Base-by-base conservation (phyloP, 2,888 invertebrate species). In the Asteroscopus sphinx region DNA sequence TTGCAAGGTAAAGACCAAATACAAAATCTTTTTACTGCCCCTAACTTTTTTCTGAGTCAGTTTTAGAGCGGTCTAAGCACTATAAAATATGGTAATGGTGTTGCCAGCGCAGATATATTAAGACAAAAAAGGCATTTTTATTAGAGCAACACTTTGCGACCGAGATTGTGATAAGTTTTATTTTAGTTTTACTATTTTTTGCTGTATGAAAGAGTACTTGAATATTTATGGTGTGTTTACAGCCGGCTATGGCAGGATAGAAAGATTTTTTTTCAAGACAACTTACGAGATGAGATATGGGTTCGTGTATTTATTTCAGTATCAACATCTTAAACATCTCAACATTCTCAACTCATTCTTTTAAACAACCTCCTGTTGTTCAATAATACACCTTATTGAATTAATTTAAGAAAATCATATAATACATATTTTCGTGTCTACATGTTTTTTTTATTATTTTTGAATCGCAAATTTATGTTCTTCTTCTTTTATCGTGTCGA, bases 51-150 rank as follows among this genome's bases (percentile, higher is more conserved):
- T 8, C 21, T 13, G 4, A 1, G 12, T 28, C 32, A 9, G 28
- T 44, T 8, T 39, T 36, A 36, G 11, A 28, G 11, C n/a, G 44
- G 39, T 8, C 44, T 54, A 8, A 36, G 30, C 25, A 8, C 40
- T 48, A 2, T 48, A 33, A 41, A 35, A 33, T 46, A 56, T 47
- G 21, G 3, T 45, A 55, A 59, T 63, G 11, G 39, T 47, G 33
- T 39, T 37, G 33, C 30, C 12, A 37, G 11, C 32, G 11, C 16
- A 26, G 8, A 47, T 15, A 36, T 3, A 5, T 35, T 3, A n/a
- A 16, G 12, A 56, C 35, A 56, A 59, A 53, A 58, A 53, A 51
- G 17, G 8, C 25, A 25, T 39, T 46, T 62, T 41, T 54, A 59
- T 56, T 55, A 46, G 16, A 58, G 36, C 33, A 12, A 13, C 44